Base-by-base conservation (phyloP, 2,888 invertebrate genomes). In the Sussaba pulchella region DNA sequence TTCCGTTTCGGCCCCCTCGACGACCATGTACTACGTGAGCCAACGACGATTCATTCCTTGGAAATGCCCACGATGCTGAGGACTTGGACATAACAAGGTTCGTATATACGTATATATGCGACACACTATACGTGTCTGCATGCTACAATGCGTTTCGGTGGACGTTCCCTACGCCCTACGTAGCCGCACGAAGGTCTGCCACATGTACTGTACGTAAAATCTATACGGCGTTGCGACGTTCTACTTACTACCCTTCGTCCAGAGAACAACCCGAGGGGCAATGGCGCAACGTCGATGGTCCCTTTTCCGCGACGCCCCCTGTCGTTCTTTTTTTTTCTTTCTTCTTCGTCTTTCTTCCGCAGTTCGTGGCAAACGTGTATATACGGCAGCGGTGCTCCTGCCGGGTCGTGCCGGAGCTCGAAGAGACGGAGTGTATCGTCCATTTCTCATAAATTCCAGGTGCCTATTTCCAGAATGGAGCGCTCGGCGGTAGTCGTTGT, bases 381-480 rank as follows among this genome's bases (percentile, higher is more conserved):
- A 19, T 39, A 12, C 31, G 24, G 52, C 10, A 26, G 0, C 19
- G 6, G 39, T 59, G 41, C 26, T 54, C 57, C 54, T n/a, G 39
- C 36, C 24, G 69, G 69, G 52, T 12, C 26, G 19, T 12, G 26
- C 69, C 41, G 17, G 4, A 12, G 19, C n/a, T n/a, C 31, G 31
- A 10, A 1, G 52, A 14, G 57, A 57, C 54, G 9, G 41, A 12
- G 19, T 41, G 24, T 52, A 70, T 69, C 41, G 61, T 52, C 8
- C 19, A 54, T 70, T 64, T 59, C 43, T 74, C 57, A 70, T 75
- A 66, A 79, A 77, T 77, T 69, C 69, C 61, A 72, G 75, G 14
- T 52, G 57, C 59, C 73, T 76, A 69, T 78, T 74, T 74, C 36
- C 61, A 63, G 71, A 72, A 52, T 52, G 50, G 52, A 26, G 70